Percentiles rank a stretch among this genome's conserved stretches.
Conservation (phyloP, 2,797 vertebrate genomes). For the Distichodus sexfasciatus region DNA sequence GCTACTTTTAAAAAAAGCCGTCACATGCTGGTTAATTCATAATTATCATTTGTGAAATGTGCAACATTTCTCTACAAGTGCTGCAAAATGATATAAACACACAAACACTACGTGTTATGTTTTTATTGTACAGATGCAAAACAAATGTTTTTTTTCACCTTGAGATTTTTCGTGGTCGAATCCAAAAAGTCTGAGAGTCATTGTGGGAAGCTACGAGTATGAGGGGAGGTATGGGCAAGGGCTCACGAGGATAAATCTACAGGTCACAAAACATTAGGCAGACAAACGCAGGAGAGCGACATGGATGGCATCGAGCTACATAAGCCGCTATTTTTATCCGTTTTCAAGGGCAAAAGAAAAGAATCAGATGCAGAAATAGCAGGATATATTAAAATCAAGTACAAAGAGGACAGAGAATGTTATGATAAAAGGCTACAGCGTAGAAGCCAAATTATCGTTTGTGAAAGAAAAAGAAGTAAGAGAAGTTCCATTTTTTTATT, state of each 20-base stretch:
- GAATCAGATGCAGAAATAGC: conserved; percentile 8
- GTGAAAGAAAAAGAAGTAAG: too few species aligned
- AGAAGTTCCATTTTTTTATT: too few species aligned
- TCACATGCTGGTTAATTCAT: too few species aligned
- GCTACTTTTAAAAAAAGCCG: too few species aligned
- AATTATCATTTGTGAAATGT: too few species aligned
- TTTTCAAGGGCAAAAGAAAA: conserved; percentile 22
- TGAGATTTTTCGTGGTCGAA: conserved; percentile 84
- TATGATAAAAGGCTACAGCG: neutral
- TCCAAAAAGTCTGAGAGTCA: conserved; percentile 80
- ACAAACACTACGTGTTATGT: too few species aligned
- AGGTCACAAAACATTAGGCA: conserved; percentile 46
- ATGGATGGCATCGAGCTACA: conserved; percentile 25
- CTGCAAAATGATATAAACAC: too few species aligned
- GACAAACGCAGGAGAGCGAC: conserved; percentile 4
- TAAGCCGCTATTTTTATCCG: conserved; percentile 18
- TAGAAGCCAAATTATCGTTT: too few species aligned
- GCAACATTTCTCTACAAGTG: too few species aligned
- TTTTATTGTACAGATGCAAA: neutral
- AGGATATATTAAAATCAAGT: conserved; percentile 17
- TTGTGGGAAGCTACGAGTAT: conserved; percentile 86
- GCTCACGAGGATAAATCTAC: conserved; percentile 87
- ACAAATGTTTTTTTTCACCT: conserved; percentile 67
- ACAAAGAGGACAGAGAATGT: neutral
- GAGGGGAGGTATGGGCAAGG: conserved; percentile 85